phyloP scores from a whole-genome alignment of 2,113 vertebrate genomes.

The Stegostoma tigrinum region DNA sequence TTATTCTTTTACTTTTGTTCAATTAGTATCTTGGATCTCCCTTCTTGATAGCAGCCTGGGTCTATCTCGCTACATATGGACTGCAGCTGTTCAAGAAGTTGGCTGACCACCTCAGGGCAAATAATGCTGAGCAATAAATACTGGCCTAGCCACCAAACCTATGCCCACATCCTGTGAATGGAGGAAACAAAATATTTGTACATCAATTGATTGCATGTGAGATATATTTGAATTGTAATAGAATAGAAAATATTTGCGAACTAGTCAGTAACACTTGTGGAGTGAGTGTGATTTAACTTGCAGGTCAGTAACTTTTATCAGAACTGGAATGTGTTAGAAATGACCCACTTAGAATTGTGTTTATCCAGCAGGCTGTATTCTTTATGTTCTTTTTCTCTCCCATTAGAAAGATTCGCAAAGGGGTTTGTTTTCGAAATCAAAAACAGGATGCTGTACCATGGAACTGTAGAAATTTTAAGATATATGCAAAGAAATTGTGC shows the following conservation, averaged over 20 bases:
- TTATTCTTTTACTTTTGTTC: too few species aligned
- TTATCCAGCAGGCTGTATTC: background rate
- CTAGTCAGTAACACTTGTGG: background rate
- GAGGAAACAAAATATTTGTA: background rate
- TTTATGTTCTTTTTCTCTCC: background rate
- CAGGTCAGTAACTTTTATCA: background rate
- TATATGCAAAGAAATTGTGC: background rate
- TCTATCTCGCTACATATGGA: too few species aligned
- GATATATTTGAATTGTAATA: background rate
- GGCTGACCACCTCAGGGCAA: too few species aligned
- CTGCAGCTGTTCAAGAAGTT: too few species aligned
- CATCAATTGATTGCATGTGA: too few species aligned
- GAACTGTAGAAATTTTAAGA: background rate
- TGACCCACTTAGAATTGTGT: background rate
- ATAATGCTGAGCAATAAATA: too few species aligned
- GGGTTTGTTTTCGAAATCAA: background rate
- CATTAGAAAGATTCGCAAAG: background rate
- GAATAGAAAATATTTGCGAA: background rate
- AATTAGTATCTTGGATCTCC: too few species aligned
- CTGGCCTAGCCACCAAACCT: too few species aligned
- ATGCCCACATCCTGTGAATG: too few species aligned
- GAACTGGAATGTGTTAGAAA: background rate
- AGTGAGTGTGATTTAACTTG: background rate
- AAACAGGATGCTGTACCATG: background rate
- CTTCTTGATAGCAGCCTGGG: too few species aligned